Percentiles rank a stretch among this genome's conserved stretches.
phyloP scores from a whole-genome alignment of 2,888 invertebrate species.

The Ochropleura plecta region DNA sequence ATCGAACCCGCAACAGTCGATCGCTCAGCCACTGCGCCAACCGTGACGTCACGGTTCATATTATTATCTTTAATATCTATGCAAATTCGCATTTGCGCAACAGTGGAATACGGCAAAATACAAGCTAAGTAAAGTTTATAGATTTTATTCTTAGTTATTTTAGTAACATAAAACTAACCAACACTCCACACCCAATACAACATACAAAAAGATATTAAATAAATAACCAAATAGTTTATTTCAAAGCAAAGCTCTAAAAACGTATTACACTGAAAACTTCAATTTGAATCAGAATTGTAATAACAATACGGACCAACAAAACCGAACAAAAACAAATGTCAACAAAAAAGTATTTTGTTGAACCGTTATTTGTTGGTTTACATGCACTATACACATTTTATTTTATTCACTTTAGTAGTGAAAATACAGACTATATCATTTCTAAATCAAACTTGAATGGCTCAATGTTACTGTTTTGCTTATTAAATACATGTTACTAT shows the following conservation, averaged over 20 bases:
- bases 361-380: conserved; percentile 14
- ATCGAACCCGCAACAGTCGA: too few species aligned
- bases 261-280: neutral
- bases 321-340: conserved; percentile 2
- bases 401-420: conserved; percentile 12
- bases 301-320: conserved; percentile 7
- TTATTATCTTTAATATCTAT: too few species aligned
- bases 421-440: neutral
- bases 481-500: neutral
- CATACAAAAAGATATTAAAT: neutral
- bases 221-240: neutral
- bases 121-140: too few species aligned
- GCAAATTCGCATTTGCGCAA: too few species aligned
- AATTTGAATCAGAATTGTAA: conserved; percentile 16
- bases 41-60: too few species aligned
- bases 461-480: conserved; percentile 4
- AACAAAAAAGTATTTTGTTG: conserved; percentile 14
- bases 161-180: too few species aligned
- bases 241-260: neutral
- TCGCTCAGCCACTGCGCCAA: too few species aligned
- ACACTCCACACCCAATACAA: too few species aligned
- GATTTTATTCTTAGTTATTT: too few species aligned
- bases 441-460: conserved; percentile 6
- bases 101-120: too few species aligned
- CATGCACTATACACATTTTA: neutral